These are phyloP conservation scores for Papilio polytes DNA, from an alignment of 1,140 invertebrate genomes.

Conservation along the genomic window DNA sequence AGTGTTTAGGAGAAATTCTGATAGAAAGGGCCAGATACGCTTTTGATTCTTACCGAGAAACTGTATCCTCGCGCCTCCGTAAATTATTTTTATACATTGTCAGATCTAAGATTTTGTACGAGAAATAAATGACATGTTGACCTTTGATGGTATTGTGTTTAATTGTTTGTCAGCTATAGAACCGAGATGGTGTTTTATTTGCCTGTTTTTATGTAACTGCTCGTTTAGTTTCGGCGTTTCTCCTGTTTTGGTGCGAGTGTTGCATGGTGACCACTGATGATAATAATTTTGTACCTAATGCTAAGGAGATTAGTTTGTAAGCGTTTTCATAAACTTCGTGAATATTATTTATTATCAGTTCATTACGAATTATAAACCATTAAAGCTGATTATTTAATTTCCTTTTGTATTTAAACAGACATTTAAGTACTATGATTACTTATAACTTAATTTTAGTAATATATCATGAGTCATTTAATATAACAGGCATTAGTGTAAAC, in stretches of 20 bases:
- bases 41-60: constrained; percentile 67
- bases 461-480: constrained; percentile 82
- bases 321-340: constrained; percentile 79
- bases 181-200: constrained; percentile 64
- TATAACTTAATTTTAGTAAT: constrained; percentile 78
- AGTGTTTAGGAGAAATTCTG: constrained; percentile 81
- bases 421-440: constrained; percentile 72
- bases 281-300: constrained; percentile 83
- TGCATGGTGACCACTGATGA: constrained; percentile 74
- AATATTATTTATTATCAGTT: constrained; percentile 83
- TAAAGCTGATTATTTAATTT: constrained; percentile 82
- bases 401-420: constrained; percentile 79
- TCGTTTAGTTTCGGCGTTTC: constrained; percentile 72
- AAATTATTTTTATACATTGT: constrained; percentile 67
- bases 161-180: constrained; percentile 54
- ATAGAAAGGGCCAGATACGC: constrained; percentile 67
- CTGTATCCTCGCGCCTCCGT: constrained; percentile 62
- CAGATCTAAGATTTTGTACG: constrained; percentile 58
- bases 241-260: constrained; percentile 63
- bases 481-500: constrained; percentile 78
- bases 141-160: constrained; percentile 66
- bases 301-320: constrained; percentile 75
- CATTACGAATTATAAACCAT: constrained; percentile 81
- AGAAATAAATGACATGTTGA: constrained; percentile 57
- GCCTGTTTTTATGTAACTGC: constrained; percentile 50